Conservation (phyloP, 2,888 invertebrate genomes). For the Cantharis rustica region DNA sequence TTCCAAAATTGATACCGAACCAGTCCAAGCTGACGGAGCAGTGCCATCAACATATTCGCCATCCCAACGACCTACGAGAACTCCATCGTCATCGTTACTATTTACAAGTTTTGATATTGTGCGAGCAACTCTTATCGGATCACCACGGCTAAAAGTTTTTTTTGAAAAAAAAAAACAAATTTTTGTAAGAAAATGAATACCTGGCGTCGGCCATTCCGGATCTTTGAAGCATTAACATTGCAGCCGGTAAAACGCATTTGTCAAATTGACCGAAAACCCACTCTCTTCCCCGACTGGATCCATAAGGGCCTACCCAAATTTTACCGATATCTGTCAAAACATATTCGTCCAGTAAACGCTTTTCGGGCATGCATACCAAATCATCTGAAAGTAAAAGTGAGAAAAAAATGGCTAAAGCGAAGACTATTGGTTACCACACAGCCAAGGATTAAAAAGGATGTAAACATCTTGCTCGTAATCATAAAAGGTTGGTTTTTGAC, state of each 20-base stretch:
- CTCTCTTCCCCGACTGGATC: constrained; percentile 73
- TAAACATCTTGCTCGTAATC: constrained; percentile 72
- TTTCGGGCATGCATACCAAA: constrained; percentile 75
- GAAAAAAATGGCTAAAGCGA: neutral
- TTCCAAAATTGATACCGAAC: constrained; percentile 76
- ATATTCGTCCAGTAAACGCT: constrained; percentile 73
- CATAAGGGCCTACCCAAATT: constrained; percentile 80
- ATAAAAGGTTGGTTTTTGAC: constrained; percentile 56
- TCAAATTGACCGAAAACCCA: constrained; percentile 88
- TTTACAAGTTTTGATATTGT: constrained; percentile 77
- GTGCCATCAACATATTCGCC: constrained; percentile 76
- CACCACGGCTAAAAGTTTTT: constrained; percentile 59
- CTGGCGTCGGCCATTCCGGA: constrained; percentile 64
- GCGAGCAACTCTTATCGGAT: constrained; percentile 71
- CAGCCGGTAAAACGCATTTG: constrained; percentile 69
- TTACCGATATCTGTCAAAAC: constrained; percentile 82
- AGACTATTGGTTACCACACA: constrained; percentile 64
- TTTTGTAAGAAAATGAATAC: constrained; percentile 45
- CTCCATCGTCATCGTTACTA: constrained; percentile 76
- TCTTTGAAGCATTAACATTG: constrained; percentile 71
- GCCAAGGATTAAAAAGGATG: constrained; percentile 84
- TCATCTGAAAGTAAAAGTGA: constrained; percentile 64
- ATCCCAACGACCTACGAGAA: constrained; percentile 75
- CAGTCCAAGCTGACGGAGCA: constrained; percentile 80
- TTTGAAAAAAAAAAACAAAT: neutral